These are phyloP conservation scores for Cancer borealis DNA, from an alignment of 2,888 invertebrate species.

Conservation along the genomic window DNA sequence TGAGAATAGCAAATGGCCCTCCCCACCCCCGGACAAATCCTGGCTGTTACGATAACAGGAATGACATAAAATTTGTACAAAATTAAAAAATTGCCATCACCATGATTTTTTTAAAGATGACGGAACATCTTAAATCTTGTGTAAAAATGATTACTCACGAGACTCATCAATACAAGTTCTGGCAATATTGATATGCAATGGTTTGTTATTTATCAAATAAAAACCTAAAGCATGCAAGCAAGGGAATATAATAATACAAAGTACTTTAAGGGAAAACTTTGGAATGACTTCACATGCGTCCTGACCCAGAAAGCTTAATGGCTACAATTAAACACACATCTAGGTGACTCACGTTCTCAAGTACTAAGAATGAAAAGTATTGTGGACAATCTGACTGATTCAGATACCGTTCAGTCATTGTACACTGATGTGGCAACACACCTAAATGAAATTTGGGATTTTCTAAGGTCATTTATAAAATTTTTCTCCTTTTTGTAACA, in stretches of 20 bases:
- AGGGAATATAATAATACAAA: not conserved
- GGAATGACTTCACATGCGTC: not conserved
- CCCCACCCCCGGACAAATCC: too few species aligned
- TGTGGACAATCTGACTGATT: not conserved
- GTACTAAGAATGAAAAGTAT: not conserved
- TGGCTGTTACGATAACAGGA: too few species aligned
- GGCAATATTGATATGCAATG: not conserved
- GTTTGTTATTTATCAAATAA: not conserved
- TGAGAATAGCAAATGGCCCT: too few species aligned
- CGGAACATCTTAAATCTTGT: not conserved
- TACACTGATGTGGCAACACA: not conserved
- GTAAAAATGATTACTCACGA: not conserved
- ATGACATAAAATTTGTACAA: too few species aligned
- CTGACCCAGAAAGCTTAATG: not conserved
- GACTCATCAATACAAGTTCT: not conserved
- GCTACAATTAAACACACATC: not conserved
- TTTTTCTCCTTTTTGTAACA: not conserved
- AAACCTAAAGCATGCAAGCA: not conserved
- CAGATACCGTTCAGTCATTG: not conserved
- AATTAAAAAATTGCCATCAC: too few species aligned
- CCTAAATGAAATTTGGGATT: not conserved
- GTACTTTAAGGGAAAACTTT: not conserved
- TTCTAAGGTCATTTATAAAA: not conserved
- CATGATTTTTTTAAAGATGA: too few species aligned
- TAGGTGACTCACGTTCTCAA: not conserved